Conservation (phyloP, 2,888 invertebrate species). For the Caenorhabditis japonica region DNA sequence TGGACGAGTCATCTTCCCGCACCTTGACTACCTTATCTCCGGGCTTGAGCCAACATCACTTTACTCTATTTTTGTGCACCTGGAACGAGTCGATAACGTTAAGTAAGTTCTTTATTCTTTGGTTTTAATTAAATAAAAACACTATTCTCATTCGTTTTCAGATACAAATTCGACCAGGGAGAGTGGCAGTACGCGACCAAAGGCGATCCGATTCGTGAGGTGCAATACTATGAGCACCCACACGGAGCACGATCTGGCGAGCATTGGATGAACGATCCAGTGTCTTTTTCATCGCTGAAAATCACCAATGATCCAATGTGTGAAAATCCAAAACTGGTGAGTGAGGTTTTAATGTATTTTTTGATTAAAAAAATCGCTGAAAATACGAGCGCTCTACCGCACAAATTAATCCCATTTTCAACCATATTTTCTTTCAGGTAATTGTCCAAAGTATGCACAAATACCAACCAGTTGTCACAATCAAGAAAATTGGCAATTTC, state of each 20-base stretch:
- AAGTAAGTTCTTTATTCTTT: conserved; percentile 10
- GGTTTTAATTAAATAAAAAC: no score
- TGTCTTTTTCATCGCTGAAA: conserved; percentile 20
- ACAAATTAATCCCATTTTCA: no score
- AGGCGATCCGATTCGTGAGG: not conserved
- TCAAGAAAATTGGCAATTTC: not conserved
- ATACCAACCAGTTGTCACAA: conserved; percentile 31
- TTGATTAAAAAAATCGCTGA: no score
- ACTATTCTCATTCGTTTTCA: no score
- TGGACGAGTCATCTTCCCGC: conserved; percentile 22
- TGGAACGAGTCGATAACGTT: conserved; percentile 20
- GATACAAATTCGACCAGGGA: conserved; percentile 36
- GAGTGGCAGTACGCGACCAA: conserved; percentile 14
- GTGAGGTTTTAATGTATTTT: no score
- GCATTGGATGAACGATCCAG: conserved; percentile 15
- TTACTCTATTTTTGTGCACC: conserved; percentile 17
- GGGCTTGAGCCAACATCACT: conserved; percentile 2
- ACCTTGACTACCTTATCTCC: conserved; percentile 4
- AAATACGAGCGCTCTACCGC: no score
- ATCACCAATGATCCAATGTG: conserved; percentile 20
- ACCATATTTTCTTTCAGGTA: no score
- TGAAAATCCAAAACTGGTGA: not conserved
- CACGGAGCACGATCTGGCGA: conserved; percentile 13
- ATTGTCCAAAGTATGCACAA: conserved; percentile 33
- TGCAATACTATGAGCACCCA: conserved; percentile 1